These are phyloP conservation scores for Plectropomus leopardus DNA, from an alignment of 2,113 vertebrate species.

Conservation along the genomic window DNA sequence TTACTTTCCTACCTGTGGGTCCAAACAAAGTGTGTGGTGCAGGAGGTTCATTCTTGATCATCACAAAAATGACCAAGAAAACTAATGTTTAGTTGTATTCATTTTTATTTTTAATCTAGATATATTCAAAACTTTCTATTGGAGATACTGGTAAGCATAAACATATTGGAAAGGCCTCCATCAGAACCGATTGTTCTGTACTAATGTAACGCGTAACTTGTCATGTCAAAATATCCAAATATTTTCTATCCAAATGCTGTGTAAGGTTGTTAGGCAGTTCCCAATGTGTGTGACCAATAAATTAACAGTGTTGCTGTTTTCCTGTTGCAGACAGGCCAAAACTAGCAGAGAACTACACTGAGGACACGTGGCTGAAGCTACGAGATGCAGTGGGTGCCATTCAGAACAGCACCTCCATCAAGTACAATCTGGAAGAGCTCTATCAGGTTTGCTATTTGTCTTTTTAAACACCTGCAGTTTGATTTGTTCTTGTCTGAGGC, in stretches of 20 bases:
- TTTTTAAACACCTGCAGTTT: too few relatives aligned
- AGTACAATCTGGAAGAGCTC: constrained; percentile 98
- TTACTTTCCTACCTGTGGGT: constrained; percentile 16
- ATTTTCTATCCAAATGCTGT: background rate
- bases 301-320: constrained; percentile 8
- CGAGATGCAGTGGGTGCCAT: constrained; percentile 97
- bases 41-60: background rate
- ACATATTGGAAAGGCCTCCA: background rate
- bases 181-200: background rate
- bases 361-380: constrained; percentile 98
- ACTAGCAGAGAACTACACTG: constrained; percentile 97
- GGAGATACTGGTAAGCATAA: too few relatives aligned
- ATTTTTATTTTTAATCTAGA: background rate
- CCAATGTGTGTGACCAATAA: background rate
- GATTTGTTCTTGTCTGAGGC: too few relatives aligned
- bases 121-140: background rate
- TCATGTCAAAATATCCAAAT: background rate
- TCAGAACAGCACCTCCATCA: constrained; percentile 98
- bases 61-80: background rate
- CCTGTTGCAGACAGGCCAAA: constrained; percentile 94
- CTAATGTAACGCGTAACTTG: background rate
- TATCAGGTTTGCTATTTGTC: constrained; percentile 89
- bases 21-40: constrained; percentile 32
- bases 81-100: background rate
- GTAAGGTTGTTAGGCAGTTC: background rate